A percentile compares a stretch with the other conserved stretches of the same genome.
These are phyloP conservation scores for Dunckerocampus dactyliophorus DNA, from an alignment of 2,113 vertebrate genomes.

Conservation along the genomic window DNA sequence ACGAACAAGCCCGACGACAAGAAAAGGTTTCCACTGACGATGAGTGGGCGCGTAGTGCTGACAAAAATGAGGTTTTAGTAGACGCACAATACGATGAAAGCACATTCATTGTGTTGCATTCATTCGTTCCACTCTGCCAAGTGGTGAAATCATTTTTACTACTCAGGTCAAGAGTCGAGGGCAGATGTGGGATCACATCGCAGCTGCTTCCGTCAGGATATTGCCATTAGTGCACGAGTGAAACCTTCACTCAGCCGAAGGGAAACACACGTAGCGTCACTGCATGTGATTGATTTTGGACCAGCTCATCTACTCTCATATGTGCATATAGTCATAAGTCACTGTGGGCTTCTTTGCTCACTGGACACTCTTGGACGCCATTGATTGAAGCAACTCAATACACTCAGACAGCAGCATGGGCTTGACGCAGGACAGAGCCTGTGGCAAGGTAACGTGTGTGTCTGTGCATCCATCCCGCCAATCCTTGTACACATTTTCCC, in stretches of 20 bases:
- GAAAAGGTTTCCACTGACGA: background rate
- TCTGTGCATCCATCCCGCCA: slow-evolving; percentile 12
- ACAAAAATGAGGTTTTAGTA: background rate
- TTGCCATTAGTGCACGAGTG: background rate
- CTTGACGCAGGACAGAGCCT: slow-evolving; percentile 64
- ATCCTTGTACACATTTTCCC: background rate
- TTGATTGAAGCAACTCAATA: slow-evolving; percentile 65
- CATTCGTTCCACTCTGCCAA: background rate
- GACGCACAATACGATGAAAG: background rate
- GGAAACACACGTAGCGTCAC: background rate
- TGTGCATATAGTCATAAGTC: slow-evolving; percentile 30
- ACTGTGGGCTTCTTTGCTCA: slow-evolving; percentile 11
- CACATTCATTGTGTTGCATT: background rate
- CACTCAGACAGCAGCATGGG: slow-evolving; percentile 41
- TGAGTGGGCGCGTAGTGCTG: background rate
- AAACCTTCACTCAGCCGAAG: slow-evolving; percentile 1
- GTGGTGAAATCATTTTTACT: slow-evolving; percentile 40
- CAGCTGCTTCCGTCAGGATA: slow-evolving; percentile 65
- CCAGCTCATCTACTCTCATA: slow-evolving; percentile 32
- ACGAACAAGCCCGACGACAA: slow-evolving; percentile 1
- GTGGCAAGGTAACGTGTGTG: slow-evolving; percentile 66
- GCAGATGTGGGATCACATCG: slow-evolving; percentile 48
- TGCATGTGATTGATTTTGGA: slow-evolving; percentile 9
- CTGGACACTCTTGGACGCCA: slow-evolving; percentile 26
- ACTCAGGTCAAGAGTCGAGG: slow-evolving; percentile 46